phyloP scores from a whole-genome alignment of 2,113 vertebrate genomes.

The Gasterosteus nipponicus region DNA sequence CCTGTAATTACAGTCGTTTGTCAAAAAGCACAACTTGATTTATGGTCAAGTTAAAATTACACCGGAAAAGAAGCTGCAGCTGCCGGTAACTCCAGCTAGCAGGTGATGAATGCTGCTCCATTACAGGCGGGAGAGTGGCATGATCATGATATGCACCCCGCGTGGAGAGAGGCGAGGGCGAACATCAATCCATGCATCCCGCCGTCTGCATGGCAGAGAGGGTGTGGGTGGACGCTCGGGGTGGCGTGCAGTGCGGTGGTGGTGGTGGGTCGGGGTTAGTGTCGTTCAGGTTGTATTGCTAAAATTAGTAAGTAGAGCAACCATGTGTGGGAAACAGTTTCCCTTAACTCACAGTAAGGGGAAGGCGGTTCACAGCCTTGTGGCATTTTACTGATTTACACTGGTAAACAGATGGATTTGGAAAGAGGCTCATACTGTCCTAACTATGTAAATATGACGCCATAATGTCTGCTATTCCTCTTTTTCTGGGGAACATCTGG shows the following conservation, averaged over 20 bases:
- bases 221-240: conserved; percentile 12
- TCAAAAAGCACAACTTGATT: conserved; percentile 90
- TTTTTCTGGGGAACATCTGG: neutral
- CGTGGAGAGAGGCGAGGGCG: conserved; percentile 22
- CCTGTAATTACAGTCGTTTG: conserved; percentile 93
- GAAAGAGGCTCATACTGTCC: neutral
- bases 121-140: conserved; percentile 75
- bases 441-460: neutral
- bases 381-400: neutral
- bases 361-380: neutral
- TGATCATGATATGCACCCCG: conserved; percentile 67
- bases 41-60: conserved; percentile 91
- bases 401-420: conserved; percentile 8
- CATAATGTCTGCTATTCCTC: neutral
- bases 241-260: neutral
- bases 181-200: conserved; percentile 19
- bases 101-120: conserved; percentile 86
- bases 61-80: conserved; percentile 81
- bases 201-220: conserved; percentile 11
- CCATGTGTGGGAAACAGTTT: conserved; percentile 24
- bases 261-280: neutral
- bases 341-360: conserved; percentile 3
- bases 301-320: conserved; percentile 55
- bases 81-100: conserved; percentile 71
- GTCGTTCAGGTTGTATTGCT: conserved; percentile 6